A percentile compares a stretch with the other conserved stretches of the same genome.
Evolutionary conservation across 2,113 vertebrate species (phyloP).

Genomic region (Bubo scandiacus): DNA sequence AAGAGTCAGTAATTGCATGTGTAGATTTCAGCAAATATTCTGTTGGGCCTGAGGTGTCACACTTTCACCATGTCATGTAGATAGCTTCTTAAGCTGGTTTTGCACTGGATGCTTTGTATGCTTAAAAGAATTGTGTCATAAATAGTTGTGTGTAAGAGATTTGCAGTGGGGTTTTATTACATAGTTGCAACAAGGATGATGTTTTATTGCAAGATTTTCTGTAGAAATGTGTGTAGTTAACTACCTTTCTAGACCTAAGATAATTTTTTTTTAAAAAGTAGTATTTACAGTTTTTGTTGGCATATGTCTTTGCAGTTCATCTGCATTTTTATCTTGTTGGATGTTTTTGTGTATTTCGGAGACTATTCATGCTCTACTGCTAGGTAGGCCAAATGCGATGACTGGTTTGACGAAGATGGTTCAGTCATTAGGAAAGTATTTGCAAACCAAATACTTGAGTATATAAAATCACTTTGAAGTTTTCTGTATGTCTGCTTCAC

Average conservation of each 20-base stretch:
- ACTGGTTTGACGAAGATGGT: conserved; percentile 20
- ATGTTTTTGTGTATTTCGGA: not conserved
- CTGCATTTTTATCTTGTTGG: not conserved
- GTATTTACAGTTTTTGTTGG: not conserved
- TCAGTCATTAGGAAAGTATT: conserved; percentile 16
- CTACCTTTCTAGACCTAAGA: not conserved
- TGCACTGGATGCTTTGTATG: not conserved
- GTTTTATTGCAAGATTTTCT: not conserved
- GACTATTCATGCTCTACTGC: not conserved
- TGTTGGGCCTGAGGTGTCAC: not conserved
- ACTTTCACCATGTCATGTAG: not conserved
- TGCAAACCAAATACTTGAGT: conserved; percentile 30
- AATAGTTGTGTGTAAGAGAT: not conserved
- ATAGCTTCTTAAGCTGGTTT: not conserved
- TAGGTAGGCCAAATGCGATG: not conserved
- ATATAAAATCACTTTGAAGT: conserved; percentile 28
- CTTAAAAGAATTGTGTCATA: not conserved
- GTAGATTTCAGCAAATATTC: not conserved
- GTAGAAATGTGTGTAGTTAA: not conserved
- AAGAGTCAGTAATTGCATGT: not conserved
- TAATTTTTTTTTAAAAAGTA: not conserved
- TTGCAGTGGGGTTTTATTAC: not conserved
- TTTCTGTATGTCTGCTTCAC: not conserved
- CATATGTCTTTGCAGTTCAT: not conserved
- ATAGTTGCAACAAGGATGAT: not conserved